Percentiles rank a stretch among this genome's conserved stretches.
Evolutionary conservation across 1,140 invertebrate species (phyloP).

Genomic region (Cotesia typhae): DNA sequence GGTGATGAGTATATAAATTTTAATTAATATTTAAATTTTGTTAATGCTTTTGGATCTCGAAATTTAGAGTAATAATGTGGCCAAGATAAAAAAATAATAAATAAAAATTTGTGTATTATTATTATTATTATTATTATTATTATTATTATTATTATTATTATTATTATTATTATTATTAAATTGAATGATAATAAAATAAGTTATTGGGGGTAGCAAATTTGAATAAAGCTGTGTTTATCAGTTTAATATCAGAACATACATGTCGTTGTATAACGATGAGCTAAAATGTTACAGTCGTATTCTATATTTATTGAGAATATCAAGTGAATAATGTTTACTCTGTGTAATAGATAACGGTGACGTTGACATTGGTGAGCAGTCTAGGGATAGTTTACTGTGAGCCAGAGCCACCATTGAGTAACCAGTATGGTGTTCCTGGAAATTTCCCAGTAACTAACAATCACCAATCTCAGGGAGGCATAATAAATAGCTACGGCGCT

Average conservation of each 20-base stretch:
- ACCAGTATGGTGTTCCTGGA: constrained; percentile 61
- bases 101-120: background rate
- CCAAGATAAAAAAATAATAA: too few relatives aligned
- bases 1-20: too few relatives aligned
- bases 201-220: background rate
- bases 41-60: too few relatives aligned
- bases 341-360: constrained; percentile 49
- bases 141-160: background rate
- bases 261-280: too few relatives aligned
- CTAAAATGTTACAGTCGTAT: too few relatives aligned
- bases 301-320: constrained; percentile 1
- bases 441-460: constrained; percentile 55
- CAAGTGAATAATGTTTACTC: constrained; percentile 21
- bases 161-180: background rate
- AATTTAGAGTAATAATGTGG: too few relatives aligned
- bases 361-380: constrained; percentile 44
- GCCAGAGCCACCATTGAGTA: constrained; percentile 59
- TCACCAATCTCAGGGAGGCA: constrained; percentile 49
- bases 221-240: background rate
- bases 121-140: background rate
- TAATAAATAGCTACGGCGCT: constrained; percentile 58
- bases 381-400: constrained; percentile 52
- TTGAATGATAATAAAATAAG: background rate
- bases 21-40: too few relatives aligned
- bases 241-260: too few relatives aligned